These are phyloP conservation scores for Chelidonichthys spinosus DNA, from an alignment of 2,797 vertebrate species.

Conservation along the genomic window DNA sequence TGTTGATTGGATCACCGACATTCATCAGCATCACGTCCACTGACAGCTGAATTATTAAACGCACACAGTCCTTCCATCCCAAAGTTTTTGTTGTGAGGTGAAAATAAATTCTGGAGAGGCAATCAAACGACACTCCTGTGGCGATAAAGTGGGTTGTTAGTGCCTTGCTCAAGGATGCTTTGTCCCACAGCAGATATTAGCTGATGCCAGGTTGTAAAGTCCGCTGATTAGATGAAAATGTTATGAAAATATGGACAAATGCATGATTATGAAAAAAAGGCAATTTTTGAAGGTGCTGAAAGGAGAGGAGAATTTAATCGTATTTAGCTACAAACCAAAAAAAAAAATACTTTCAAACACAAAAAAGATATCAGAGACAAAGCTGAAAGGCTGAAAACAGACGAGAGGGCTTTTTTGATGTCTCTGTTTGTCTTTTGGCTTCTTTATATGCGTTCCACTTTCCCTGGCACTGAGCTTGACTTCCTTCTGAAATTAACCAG, in stretches of 20 bases:
- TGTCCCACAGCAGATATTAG: slow-evolving; percentile 22
- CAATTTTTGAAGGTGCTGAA: neutral
- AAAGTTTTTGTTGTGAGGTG: slow-evolving; percentile 22
- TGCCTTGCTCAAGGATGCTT: slow-evolving; percentile 47
- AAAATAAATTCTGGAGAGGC: slow-evolving; percentile 26
- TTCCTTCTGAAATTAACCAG: slow-evolving; percentile 79
- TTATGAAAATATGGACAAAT: neutral
- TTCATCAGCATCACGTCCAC: slow-evolving; percentile 46
- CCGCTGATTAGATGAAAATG: neutral
- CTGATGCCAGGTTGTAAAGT: slow-evolving; percentile 14
- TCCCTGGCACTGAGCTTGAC: slow-evolving; percentile 77
- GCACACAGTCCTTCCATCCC: slow-evolving; percentile 31
- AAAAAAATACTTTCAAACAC: slow-evolving; percentile 23
- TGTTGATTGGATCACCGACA: slow-evolving; percentile 55
- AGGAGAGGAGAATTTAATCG: slow-evolving; percentile 8
- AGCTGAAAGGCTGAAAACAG: slow-evolving; percentile 61
- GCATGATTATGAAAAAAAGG: slow-evolving; percentile 1
- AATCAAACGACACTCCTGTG: slow-evolving; percentile 52
- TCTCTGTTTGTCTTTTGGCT: slow-evolving; percentile 74
- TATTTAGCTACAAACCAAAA: slow-evolving; percentile 28
- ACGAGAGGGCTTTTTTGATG: slow-evolving; percentile 67
- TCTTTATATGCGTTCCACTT: slow-evolving; percentile 75
- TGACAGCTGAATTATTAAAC: slow-evolving; percentile 61
- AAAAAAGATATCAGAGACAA: slow-evolving; percentile 20
- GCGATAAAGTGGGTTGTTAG: slow-evolving; percentile 43